Conservation (phyloP, 1,140 invertebrate genomes). For the Adoxophyes honmai region DNA sequence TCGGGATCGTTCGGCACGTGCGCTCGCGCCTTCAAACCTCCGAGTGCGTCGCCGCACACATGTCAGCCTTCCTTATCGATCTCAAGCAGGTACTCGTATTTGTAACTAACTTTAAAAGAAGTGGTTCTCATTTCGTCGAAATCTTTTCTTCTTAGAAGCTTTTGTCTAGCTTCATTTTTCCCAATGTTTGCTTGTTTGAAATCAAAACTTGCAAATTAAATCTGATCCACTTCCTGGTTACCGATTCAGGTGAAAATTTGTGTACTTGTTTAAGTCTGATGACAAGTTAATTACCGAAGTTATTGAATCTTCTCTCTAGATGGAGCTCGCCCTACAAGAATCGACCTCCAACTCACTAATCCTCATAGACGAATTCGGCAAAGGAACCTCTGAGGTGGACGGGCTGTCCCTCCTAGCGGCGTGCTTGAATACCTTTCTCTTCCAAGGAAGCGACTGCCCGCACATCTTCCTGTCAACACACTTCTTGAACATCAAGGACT, state of each 20-base stretch:
- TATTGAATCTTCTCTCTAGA: slow-evolving; percentile 69
- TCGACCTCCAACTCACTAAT: slow-evolving; percentile 84
- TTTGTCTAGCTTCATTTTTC: too few species aligned
- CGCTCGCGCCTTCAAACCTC: slow-evolving; percentile 85
- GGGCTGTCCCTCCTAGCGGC: slow-evolving; percentile 84
- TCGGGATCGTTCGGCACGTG: slow-evolving; percentile 86
- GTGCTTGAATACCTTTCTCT: slow-evolving; percentile 81
- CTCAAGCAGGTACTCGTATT: slow-evolving; percentile 90
- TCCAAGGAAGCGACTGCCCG: slow-evolving; percentile 79
- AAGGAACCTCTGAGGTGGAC: slow-evolving; percentile 88
- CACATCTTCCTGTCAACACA: slow-evolving; percentile 89
- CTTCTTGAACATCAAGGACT: slow-evolving; percentile 81
- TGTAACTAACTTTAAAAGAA: too few species aligned
- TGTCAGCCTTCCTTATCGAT: slow-evolving; percentile 93
- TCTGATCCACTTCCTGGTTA: too few species aligned
- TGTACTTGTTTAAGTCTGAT: too few species aligned
- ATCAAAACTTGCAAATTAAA: too few species aligned
- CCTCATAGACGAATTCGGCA: slow-evolving; percentile 95
- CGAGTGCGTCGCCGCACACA: slow-evolving; percentile 87
- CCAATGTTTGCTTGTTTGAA: too few species aligned
- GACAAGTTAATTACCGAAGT: too few species aligned
- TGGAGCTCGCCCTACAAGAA: slow-evolving; percentile 82
- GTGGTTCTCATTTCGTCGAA: too few species aligned
- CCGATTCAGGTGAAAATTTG: too few species aligned
- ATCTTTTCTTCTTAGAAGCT: too few species aligned